Evolutionary conservation across 2,113 vertebrate genomes (phyloP).

Genomic region (Copsychus sechellarum): DNA sequence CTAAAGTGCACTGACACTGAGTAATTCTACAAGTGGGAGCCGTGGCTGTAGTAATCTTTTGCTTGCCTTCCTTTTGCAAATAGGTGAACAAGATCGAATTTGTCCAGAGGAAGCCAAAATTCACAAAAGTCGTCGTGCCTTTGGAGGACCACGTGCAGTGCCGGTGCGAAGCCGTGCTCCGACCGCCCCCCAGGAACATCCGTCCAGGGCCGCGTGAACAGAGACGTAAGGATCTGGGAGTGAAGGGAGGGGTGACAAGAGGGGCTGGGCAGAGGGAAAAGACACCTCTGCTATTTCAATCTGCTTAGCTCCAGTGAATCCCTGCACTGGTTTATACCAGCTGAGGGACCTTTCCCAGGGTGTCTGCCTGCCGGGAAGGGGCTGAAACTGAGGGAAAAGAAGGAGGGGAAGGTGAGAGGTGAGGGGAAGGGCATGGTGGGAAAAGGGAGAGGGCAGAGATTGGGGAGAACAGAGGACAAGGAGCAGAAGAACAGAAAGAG

Average conservation of each 20-base stretch:
- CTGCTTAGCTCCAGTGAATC: background rate
- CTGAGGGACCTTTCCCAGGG: background rate
- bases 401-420: background rate
- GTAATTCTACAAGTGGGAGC: background rate
- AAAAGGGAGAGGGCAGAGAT: background rate
- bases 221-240: conserved; percentile 59
- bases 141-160: conserved; percentile 92
- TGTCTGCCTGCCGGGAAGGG: background rate
- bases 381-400: background rate
- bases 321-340: background rate
- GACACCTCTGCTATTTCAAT: background rate
- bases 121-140: conserved; percentile 85
- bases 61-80: background rate
- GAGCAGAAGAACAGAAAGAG: background rate
- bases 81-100: conserved; percentile 91
- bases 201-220: conserved; percentile 53
- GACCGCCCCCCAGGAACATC: conserved; percentile 13
- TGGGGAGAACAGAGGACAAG: background rate
- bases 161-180: conserved; percentile 75
- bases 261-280: background rate
- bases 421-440: background rate
- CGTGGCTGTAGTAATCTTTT: background rate
- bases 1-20: background rate
- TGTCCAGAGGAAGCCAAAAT: conserved; percentile 73
- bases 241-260: background rate